phyloP scores from a whole-genome alignment of 1,140 invertebrate genomes.

The Telenomus remus region DNA sequence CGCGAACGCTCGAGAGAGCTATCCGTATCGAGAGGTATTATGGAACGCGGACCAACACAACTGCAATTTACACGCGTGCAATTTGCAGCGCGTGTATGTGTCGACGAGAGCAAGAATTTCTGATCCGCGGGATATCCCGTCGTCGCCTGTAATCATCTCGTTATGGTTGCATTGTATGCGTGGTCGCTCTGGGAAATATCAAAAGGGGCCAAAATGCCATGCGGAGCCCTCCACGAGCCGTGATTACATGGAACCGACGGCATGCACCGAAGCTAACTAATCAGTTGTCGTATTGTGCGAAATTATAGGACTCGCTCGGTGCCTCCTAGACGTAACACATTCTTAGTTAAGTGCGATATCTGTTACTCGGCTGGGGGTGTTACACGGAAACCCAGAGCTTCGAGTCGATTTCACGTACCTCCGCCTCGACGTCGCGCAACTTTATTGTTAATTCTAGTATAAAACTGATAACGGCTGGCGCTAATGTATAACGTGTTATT shows the following conservation, averaged over 20 bases:
- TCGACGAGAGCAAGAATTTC: conserved; percentile 35
- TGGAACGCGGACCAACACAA: conserved; percentile 22
- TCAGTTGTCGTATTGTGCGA: conserved; percentile 52
- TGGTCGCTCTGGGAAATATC: conserved; percentile 12
- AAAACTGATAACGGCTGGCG: conserved; percentile 39
- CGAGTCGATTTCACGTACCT: conserved; percentile 36
- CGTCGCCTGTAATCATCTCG: conserved; percentile 57
- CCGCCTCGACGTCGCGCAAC: conserved; percentile 7
- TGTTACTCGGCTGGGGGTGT: conserved; percentile 14
- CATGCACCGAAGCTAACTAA: conserved; percentile 38
- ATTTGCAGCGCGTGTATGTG: background rate
- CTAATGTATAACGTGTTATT: conserved; percentile 11
- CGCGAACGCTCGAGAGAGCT: conserved; percentile 50
- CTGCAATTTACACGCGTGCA: conserved; percentile 15
- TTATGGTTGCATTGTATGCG: conserved; percentile 54
- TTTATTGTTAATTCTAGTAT: conserved; percentile 51
- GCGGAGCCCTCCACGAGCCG: conserved; percentile 35
- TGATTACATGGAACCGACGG: conserved; percentile 44
- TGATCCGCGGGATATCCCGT: conserved; percentile 51
- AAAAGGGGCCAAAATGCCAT: conserved; percentile 37
- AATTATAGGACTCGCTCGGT: conserved; percentile 39
- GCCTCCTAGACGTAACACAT: conserved; percentile 3
- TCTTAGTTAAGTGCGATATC: conserved; percentile 45
- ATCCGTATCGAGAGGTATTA: conserved; percentile 51
- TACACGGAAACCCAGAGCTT: conserved; percentile 39